Evolutionary conservation across 2,797 vertebrate genomes (phyloP), one percentile per base, ranked within the genome.

Genomic region (Petrocephalus sullivani): DNA sequence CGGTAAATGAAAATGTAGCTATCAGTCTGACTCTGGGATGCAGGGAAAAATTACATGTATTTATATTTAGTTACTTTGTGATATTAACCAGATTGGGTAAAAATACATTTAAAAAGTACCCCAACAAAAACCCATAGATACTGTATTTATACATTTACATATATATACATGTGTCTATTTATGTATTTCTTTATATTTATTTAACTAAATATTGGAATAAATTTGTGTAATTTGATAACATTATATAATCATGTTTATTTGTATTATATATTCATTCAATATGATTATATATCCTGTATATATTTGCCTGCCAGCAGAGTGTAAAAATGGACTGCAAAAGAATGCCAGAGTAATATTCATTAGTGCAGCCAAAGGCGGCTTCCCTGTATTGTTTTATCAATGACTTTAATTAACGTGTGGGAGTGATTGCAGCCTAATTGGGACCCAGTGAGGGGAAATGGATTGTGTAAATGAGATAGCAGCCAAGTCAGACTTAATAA

Each of bases 371-470:
- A 84, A 67, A 61, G 61, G 67, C 78, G 81, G 23, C 54, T 71
- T 90, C 91, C 87, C 89, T 87, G 90, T 86, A 91, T 89, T 89
- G 67, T 89, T 86, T 88, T 89, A 87, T 90, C 88, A 89, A 81
- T 90, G 46, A 64, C 81, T 88, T 87, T 51, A 90, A 89, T 90
- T 41, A 91, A 85, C 87, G 89, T 90, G 90, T 91, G 89, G 92
- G 88, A 89, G 90, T 90, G 89, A 93, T 91, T 88, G 89, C 86
- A 75, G 91, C 88, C 91, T 92, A 91, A 93, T 91, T 91, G 61
- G 87, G 89, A 71, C 19, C 53, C 46, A 75, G 81, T 87, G 90
- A 28, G 87, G 51, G 41, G 57, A 37, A 86, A 87, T 61, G 82
- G 87, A 60, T 87, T 91, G 53, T 89, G 54, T 88, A 41, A 61